These are phyloP conservation scores for Pollicipes pollicipes DNA, from an alignment of 1,140 invertebrate species.

Conservation along the genomic window DNA sequence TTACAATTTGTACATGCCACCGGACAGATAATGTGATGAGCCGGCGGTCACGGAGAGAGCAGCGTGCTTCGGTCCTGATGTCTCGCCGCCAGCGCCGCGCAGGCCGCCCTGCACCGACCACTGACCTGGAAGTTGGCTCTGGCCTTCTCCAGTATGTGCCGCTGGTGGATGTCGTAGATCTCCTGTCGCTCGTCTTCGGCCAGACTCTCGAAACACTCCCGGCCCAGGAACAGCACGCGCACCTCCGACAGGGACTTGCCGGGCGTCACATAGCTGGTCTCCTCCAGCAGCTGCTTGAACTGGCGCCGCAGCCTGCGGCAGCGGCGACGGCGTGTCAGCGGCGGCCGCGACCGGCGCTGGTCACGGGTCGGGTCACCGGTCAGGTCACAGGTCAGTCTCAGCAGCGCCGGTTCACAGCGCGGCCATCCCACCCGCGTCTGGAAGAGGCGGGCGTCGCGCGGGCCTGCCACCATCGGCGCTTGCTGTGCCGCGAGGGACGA, in stretches of 20 bases:
- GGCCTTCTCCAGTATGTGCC: conserved; percentile 73
- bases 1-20: too few relatives aligned
- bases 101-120: not conserved
- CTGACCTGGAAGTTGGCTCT: conserved; percentile 67
- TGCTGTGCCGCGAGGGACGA: too few relatives aligned
- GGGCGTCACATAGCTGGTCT: conserved; percentile 77
- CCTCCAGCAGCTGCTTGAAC: conserved; percentile 81
- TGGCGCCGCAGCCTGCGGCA: conserved; percentile 43
- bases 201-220: conserved; percentile 82
- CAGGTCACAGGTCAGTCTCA: too few relatives aligned
- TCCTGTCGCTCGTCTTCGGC: conserved; percentile 74
- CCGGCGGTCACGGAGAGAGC: too few relatives aligned
- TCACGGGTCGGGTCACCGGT: too few relatives aligned
- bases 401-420: too few relatives aligned
- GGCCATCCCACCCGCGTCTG: too few relatives aligned
- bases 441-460: not conserved
- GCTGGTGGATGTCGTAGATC: conserved; percentile 89
- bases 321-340: conserved; percentile 5
- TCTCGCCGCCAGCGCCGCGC: too few relatives aligned
- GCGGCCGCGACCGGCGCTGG: too few relatives aligned
- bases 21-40: too few relatives aligned
- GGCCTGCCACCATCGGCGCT: too few relatives aligned
- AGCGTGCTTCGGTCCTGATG: too few relatives aligned
- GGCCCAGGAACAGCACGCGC: conserved; percentile 79
- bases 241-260: conserved; percentile 84